Evolutionary conservation across 1,140 invertebrate genomes (phyloP).

Genomic region (Nebria ingens): DNA sequence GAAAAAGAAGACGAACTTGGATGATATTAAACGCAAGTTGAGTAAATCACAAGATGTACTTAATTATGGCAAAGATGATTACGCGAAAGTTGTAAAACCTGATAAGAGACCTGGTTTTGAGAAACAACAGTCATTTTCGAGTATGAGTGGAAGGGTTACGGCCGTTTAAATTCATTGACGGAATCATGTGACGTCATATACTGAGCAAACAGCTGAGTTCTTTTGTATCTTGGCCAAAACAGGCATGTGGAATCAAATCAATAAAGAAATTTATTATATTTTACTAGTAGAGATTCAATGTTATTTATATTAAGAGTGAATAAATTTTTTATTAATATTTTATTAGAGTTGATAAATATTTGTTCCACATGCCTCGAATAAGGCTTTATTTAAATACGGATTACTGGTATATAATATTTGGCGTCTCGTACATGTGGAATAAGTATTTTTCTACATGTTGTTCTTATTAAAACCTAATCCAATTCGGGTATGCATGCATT

Average conservation of each 20-base stretch:
- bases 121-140: neutral
- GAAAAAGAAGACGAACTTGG: neutral
- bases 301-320: conserved; percentile 7
- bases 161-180: neutral
- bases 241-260: conserved; percentile 16
- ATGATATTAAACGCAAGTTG: neutral
- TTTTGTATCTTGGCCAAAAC: neutral
- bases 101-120: neutral
- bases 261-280: conserved; percentile 9
- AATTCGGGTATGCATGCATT: conserved; percentile 7
- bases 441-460: conserved; percentile 19
- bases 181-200: no score
- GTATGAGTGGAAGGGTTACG: neutral
- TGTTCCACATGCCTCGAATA: conserved; percentile 24
- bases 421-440: conserved; percentile 24
- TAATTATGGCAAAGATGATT: neutral
- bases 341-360: conserved; percentile 12
- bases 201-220: neutral
- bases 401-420: conserved; percentile 9
- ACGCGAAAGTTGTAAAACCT: neutral
- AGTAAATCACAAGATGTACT: neutral
- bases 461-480: conserved; percentile 15
- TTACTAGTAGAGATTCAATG: no score
- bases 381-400: neutral
- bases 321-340: conserved; percentile 9